A percentile compares a stretch with the other conserved stretches of the same genome.
Conservation (phyloP, 1,140 invertebrate species). For the Nixonia krombeini region DNA sequence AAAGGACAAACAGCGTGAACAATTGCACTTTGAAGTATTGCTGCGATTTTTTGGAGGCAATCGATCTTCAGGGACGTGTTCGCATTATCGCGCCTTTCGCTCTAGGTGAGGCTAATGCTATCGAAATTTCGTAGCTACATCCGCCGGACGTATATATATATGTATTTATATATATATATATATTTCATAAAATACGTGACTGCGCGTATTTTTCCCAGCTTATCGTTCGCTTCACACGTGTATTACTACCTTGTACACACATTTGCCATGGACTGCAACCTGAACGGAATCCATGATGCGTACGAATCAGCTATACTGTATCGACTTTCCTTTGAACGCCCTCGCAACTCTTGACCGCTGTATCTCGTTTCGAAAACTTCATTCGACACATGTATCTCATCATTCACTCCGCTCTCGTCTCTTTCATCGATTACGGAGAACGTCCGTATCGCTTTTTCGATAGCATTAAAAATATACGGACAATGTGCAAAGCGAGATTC, state of each 20-base stretch:
- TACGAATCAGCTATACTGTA: slow-evolving; percentile 17
- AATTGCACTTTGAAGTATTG: background rate
- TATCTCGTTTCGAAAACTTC: slow-evolving; percentile 7
- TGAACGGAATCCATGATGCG: slow-evolving; percentile 30
- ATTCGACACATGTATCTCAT: slow-evolving; percentile 5
- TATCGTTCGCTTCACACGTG: slow-evolving; percentile 58
- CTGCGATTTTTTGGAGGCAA: slow-evolving; percentile 11
- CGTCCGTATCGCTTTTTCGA: background rate
- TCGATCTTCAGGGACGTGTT: slow-evolving; percentile 45
- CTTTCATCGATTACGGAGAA: background rate
- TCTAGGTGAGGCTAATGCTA: slow-evolving; percentile 42
- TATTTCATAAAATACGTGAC: slow-evolving; percentile 67
- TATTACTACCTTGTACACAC: slow-evolving; percentile 43
- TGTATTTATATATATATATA: too few relatives aligned
- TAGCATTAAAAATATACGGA: background rate
- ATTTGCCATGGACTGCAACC: slow-evolving; percentile 30
- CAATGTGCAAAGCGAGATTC: too few relatives aligned
- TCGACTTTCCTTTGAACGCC: slow-evolving; percentile 10
- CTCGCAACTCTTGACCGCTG: slow-evolving; percentile 16
- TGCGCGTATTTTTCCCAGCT: slow-evolving; percentile 59
- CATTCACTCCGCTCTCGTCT: background rate
- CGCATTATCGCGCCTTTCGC: slow-evolving; percentile 37
- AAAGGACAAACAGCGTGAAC: slow-evolving; percentile 4
- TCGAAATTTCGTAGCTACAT: slow-evolving; percentile 39
- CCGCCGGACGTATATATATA: slow-evolving; percentile 23